phyloP scores from a whole-genome alignment of 1,140 invertebrate genomes.

The Stegodyphus dumicola region DNA sequence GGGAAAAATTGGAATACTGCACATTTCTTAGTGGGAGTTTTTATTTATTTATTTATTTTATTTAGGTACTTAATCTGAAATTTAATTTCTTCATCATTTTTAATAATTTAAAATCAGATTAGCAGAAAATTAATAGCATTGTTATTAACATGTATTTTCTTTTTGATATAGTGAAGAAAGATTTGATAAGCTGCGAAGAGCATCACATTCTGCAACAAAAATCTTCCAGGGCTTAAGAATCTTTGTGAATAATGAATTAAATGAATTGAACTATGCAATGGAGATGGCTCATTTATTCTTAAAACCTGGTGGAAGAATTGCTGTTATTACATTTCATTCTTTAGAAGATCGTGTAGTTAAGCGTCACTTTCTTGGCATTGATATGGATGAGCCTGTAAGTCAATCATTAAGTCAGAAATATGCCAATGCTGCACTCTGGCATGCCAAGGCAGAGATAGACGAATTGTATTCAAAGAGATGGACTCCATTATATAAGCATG shows the following conservation, averaged over 20 bases:
- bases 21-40: no score
- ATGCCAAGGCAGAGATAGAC: conserved; percentile 73
- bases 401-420: conserved; percentile 65
- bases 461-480: conserved; percentile 76
- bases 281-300: conserved; percentile 82
- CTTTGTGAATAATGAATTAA: conserved; percentile 97
- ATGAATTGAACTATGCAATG: conserved; percentile 93
- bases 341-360: conserved; percentile 96
- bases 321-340: conserved; percentile 91
- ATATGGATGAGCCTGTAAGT: conserved; percentile 72
- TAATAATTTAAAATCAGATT: neutral
- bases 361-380: conserved; percentile 83
- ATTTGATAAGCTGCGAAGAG: conserved; percentile 79
- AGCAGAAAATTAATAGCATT: no score
- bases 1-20: no score
- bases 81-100: conserved; percentile 31
- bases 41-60: no score
- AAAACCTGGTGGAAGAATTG: conserved; percentile 79
- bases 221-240: conserved; percentile 94
- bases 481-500: conserved; percentile 84
- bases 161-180: conserved; percentile 69
- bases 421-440: conserved; percentile 63
- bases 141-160: neutral
- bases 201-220: conserved; percentile 87
- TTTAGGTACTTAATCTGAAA: no score